Percentiles rank a stretch among this genome's conserved stretches.
Conservation (phyloP, 1,140 invertebrate genomes). For the Macrocentrus cingulum region DNA sequence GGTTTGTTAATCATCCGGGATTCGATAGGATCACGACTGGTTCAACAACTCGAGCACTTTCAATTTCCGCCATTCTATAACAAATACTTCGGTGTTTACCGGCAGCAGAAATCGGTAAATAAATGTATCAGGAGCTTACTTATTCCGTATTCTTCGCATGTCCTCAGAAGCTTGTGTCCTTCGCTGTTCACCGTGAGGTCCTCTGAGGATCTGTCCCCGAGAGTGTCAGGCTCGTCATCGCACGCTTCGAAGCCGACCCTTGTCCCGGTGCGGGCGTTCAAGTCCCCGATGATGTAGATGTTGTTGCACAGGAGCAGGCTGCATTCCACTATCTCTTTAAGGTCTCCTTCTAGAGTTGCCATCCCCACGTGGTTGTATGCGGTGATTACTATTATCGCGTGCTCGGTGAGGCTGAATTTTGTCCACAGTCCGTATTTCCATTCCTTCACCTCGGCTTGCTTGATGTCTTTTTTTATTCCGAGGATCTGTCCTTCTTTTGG, state of each 20-base stretch:
- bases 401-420: conserved; percentile 1
- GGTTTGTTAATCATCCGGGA: too few species aligned
- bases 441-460: not conserved
- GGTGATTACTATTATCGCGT: not conserved
- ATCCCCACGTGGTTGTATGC: conserved; percentile 13
- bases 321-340: conserved; percentile 15
- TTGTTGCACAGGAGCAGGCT: not conserved
- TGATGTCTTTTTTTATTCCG: conserved; percentile 23
- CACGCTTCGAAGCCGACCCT: conserved; percentile 12
- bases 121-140: too few species aligned
- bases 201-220: too few species aligned
- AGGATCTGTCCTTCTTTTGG: conserved; percentile 23
- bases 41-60: too few species aligned
- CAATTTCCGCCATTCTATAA: too few species aligned
- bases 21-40: too few species aligned
- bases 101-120: too few species aligned
- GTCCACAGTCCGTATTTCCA: not conserved
- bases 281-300: conserved; percentile 14
- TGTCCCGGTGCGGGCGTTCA: too few species aligned
- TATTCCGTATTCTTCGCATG: not conserved
- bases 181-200: not conserved
- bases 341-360: conserved; percentile 7
- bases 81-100: too few species aligned
- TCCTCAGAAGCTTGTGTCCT: not conserved
- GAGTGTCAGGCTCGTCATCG: too few species aligned